Percentiles rank a stretch among this genome's conserved stretches.
Evolutionary conservation across 2,888 invertebrate genomes (phyloP).

Genomic region (Lydus trimaculatus): DNA sequence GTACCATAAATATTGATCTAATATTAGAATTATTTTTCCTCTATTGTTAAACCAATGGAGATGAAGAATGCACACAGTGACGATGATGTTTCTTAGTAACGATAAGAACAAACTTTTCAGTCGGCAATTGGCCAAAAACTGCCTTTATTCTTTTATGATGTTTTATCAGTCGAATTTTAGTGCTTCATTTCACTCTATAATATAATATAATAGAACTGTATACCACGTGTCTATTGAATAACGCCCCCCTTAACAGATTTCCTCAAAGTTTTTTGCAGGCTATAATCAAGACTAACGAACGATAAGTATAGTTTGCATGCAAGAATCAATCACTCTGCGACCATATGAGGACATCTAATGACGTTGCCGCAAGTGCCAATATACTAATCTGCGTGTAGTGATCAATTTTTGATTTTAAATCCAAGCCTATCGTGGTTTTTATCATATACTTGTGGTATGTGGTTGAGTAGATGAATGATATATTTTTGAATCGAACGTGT

Average conservation of each 20-base stretch:
- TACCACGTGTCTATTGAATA: background rate
- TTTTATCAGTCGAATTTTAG: constrained; percentile 6
- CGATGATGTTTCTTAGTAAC: constrained; percentile 1
- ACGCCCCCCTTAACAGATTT: no score
- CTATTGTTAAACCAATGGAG: constrained; percentile 1
- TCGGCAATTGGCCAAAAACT: constrained; percentile 11
- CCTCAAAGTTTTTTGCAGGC: no score
- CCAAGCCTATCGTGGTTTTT: no score
- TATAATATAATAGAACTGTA: background rate
- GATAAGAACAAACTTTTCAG: background rate
- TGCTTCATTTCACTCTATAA: background rate
- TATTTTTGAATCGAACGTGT: background rate
- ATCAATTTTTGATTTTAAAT: no score
- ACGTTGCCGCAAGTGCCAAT: no score
- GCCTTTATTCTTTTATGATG: constrained; percentile 1
- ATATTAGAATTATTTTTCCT: constrained; percentile 25
- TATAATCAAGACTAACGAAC: no score
- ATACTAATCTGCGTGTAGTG: no score
- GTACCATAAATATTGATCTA: constrained; percentile 22
- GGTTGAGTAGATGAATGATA: background rate
- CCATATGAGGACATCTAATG: no score
- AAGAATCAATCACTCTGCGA: no score
- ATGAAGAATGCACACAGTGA: constrained; percentile 22
- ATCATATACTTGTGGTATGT: no score
- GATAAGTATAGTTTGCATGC: no score